A percentile compares a stretch with the other conserved stretches of the same genome.
phyloP scores from a whole-genome alignment of 2,113 vertebrate genomes.

The Phainopepla nitens region DNA sequence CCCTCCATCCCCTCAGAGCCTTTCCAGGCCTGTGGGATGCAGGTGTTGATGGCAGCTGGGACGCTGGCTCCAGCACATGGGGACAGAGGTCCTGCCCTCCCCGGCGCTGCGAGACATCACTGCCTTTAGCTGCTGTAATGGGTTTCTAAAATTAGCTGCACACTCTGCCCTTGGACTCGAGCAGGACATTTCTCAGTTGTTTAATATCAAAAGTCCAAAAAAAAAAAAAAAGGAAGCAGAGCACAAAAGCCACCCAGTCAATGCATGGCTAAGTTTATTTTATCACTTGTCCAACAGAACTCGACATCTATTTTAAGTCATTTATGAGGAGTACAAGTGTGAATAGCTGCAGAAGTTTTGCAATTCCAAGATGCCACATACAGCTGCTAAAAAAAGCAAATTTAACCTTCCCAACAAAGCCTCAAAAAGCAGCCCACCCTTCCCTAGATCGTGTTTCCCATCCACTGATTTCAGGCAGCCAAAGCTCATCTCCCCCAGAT shows the following conservation, averaged over 20 bases:
- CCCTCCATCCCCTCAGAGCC: neutral
- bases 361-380: slow-evolving; percentile 29
- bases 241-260: neutral
- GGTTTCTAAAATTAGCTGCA: slow-evolving; percentile 42
- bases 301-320: slow-evolving; percentile 30
- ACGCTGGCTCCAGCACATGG: neutral
- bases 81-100: slow-evolving; percentile 20
- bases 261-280: slow-evolving; percentile 49
- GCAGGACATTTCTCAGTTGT: slow-evolving; percentile 1
- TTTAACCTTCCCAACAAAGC: slow-evolving; percentile 32
- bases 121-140: neutral
- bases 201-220: slow-evolving; percentile 11
- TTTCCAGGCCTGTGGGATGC: neutral
- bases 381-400: slow-evolving; percentile 42
- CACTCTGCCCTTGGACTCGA: neutral
- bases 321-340: slow-evolving; percentile 34
- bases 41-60: neutral
- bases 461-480: neutral
- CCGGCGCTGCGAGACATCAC: neutral
- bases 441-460: neutral
- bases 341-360: slow-evolving; percentile 47
- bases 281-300: neutral
- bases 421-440: neutral
- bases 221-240: neutral
- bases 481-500: neutral